Evolutionary conservation across 2,797 vertebrate genomes (phyloP).

Genomic region (Sebastes baramenuke): DNA sequence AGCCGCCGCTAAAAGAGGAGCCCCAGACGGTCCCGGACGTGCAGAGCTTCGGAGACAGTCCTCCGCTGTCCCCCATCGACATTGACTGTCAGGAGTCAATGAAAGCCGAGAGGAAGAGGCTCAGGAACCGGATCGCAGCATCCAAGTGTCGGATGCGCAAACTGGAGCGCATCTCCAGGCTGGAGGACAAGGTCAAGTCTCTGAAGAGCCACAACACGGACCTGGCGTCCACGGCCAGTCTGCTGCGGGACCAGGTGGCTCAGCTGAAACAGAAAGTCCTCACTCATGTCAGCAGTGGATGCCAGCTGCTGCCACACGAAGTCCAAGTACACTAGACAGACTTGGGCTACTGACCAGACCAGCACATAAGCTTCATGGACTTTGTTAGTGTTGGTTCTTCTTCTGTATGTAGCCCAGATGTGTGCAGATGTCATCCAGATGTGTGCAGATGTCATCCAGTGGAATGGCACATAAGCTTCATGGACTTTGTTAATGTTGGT

Average conservation of each 20-base stretch:
- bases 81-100: slow-evolving; percentile 95
- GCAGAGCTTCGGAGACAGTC: slow-evolving; percentile 91
- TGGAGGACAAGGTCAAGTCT: slow-evolving; percentile 95
- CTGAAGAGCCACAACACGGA: slow-evolving; percentile 95
- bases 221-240: slow-evolving; percentile 91
- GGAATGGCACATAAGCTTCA: background rate
- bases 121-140: slow-evolving; percentile 94
- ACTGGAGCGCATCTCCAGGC: slow-evolving; percentile 93
- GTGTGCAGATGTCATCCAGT: no score
- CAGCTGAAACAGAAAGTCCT: slow-evolving; percentile 96
- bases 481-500: slow-evolving; percentile 34
- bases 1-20: slow-evolving; percentile 89
- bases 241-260: slow-evolving; percentile 93
- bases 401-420: slow-evolving; percentile 41
- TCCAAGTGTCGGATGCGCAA: slow-evolving; percentile 96
- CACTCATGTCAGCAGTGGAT: slow-evolving; percentile 95
- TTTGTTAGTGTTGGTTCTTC: slow-evolving; percentile 32
- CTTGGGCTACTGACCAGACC: slow-evolving; percentile 53
- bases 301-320: slow-evolving; percentile 93
- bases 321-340: slow-evolving; percentile 88
- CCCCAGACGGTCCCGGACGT: slow-evolving; percentile 96
- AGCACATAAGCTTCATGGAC: slow-evolving; percentile 61
- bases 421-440: background rate
- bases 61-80: slow-evolving; percentile 92
- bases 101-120: slow-evolving; percentile 94